Base-by-base conservation (phyloP, 2,113 vertebrate genomes). In the Syngnathus typhle region DNA sequence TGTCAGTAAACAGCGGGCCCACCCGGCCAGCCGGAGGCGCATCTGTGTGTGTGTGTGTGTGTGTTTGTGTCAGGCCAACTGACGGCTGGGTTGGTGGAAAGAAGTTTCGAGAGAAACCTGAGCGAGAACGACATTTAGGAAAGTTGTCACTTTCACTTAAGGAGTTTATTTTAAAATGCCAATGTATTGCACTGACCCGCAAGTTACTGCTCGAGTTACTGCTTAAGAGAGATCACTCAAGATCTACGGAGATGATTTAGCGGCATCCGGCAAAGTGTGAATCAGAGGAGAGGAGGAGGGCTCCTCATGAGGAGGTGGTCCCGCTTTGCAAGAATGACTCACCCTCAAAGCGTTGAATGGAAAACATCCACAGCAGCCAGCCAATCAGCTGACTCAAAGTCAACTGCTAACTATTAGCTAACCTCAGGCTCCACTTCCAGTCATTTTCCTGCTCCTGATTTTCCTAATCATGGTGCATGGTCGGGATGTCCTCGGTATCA, bases 301-400 rank as follows among this genome's bases (percentile, higher is more conserved):
- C 59, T 58, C 64, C 37, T 15, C 64, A 59, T 80, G 75, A 76
- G 69, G 72, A 82, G 82, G 67, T 36, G 64, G 61, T 72, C 74
- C 82, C 52, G 65, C 51, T 63, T 61, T 72, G 63, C 66, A 52
- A 68, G 52, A 73, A 88, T 88, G 85, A 89, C 83, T 89, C 87
- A 87, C 72, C 80, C 64, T 55, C 73, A 74, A 89, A 84, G 74
- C 68, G 84, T 85, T 75, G 61, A 60, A 67, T 74, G 71, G 71
- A 69, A 77, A 80, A 68, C 80, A 68, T 78, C 84, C 82, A 85
- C 78, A 44, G 27, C 27, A 32, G 27, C 84, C 81, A 86, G 81
- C 72, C 3, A 46, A 46, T 46, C 43, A 46, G 43, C 43, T 15
- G 43, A 46, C 15, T 18, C 23, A 23, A 23, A 23, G 23, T 23